These are phyloP conservation scores for Marronus borbonicus DNA, from an alignment of 2,888 invertebrate species.

Conservation along the genomic window DNA sequence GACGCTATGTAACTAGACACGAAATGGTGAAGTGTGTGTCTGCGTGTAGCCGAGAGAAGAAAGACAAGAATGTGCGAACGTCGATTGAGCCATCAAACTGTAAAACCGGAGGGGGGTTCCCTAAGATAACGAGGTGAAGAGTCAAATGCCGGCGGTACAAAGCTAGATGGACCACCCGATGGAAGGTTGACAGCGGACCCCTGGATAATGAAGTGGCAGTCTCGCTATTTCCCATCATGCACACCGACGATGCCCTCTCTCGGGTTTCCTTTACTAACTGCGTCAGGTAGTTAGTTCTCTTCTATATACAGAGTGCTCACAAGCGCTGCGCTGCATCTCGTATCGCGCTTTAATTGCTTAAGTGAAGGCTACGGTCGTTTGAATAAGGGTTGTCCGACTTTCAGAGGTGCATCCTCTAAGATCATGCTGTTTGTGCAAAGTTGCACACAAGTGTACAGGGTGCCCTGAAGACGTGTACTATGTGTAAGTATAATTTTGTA, in stretches of 20 bases:
- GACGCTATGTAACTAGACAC: conserved; percentile 41
- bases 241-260: conserved; percentile 39
- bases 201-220: conserved; percentile 66
- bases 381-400: no score
- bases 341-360: no score
- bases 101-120: conserved; percentile 59
- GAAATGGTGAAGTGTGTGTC: conserved; percentile 35
- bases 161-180: conserved; percentile 62
- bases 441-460: no score
- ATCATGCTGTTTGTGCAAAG: no score
- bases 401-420: no score
- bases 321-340: not conserved
- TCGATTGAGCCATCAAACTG: conserved; percentile 66
- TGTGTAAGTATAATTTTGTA: no score
- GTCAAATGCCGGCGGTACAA: conserved; percentile 61
- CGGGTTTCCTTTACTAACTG: conserved; percentile 56
- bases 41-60: conserved; percentile 32
- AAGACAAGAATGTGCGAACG: conserved; percentile 62
- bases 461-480: no score
- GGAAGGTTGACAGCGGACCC: conserved; percentile 65
- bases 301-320: conserved; percentile 15
- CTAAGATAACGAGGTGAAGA: conserved; percentile 66
- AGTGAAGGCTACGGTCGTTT: no score
- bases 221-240: conserved; percentile 58
- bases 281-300: conserved; percentile 56